Evolutionary conservation across 2,888 invertebrate species (phyloP).

Genomic region (Matsumyia berberina): DNA sequence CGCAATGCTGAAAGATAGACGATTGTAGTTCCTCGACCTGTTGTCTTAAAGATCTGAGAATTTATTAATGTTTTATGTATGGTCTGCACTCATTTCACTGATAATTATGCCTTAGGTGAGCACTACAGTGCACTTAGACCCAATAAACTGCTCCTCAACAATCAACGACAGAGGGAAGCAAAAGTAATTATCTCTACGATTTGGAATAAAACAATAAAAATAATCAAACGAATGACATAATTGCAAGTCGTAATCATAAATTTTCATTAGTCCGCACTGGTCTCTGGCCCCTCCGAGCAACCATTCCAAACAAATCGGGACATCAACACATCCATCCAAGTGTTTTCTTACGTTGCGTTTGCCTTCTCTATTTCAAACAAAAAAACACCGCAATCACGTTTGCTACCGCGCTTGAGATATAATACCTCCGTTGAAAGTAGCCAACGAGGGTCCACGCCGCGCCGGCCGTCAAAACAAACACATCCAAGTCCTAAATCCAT

Average conservation of each 20-base stretch:
- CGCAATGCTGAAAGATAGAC: no score
- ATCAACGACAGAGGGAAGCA: no score
- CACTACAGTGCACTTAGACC: no score
- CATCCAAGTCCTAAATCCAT: constrained; percentile 59
- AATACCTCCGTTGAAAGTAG: constrained; percentile 9
- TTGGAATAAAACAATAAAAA: neutral
- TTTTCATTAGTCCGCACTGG: constrained; percentile 55
- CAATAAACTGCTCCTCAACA: no score
- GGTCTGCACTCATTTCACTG: no score
- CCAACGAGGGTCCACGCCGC: neutral
- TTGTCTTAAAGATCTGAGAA: no score
- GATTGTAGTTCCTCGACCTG: no score
- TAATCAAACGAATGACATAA: constrained; percentile 14
- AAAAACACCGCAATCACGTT: constrained; percentile 34
- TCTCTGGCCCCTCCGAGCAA: constrained; percentile 22
- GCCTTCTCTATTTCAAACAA: constrained; percentile 43
- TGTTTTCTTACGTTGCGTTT: constrained; percentile 23
- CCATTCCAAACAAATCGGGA: neutral
- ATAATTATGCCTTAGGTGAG: no score
- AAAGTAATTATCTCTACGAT: no score
- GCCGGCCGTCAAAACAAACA: constrained; percentile 57
- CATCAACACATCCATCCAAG: constrained; percentile 8
- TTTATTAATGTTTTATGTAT: no score
- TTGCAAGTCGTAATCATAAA: constrained; percentile 51
- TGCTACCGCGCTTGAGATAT: constrained; percentile 25